Base-by-base conservation (phyloP, 1,140 invertebrate genomes). In the Kradibia gibbosae region DNA sequence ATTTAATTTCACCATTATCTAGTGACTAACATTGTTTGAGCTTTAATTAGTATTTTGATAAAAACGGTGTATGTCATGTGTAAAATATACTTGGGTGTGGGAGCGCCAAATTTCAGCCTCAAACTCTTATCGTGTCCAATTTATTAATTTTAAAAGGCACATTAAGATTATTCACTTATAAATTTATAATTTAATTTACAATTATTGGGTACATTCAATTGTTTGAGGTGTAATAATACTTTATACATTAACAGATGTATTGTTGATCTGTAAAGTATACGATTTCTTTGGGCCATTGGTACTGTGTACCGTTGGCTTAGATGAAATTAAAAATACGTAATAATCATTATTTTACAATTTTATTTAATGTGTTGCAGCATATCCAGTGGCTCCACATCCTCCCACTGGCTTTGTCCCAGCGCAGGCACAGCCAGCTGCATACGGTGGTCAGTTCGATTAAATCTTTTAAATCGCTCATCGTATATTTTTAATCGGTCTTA, bases 11-110 rank as follows among this genome's bases (percentile, higher is more conserved):
- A 91, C 89, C 88, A 90, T 91, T 90, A 91, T 88, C 87, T 91
- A 91, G 90, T 91, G 89, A 91, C 90, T 91, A 91, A 91, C 91
- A 91, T 90, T 90, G 90, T 91, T 91, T 91, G 89, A 91, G 91
- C 91, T 91, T 91, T 88, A 89, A 91, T 90, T 91, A 91, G 90
- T 91, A 91, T 88, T 87, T 91, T 88, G 87, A 91, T 91, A 87
- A 90, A 91, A 90, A 90, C 89, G 89, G 89, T 91, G 88, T 53
- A 91, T 91, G 91, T 91, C 90, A 91, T 91, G 91, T 92, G 90
- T 91, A 91, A 91, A 89, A 90, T 91, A 91, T 90, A 90, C 88
- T 90, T 91, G 90, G 90, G 90, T 91, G 88, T 90, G 89, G 90
- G 88, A 89, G 88, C 90, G 89, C 87, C 85, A 87, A n/a, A 88